A percentile compares a stretch with the other conserved stretches of the same genome.
These are phyloP conservation scores for Sericinus montela DNA, from an alignment of 2,888 invertebrate species.

Conservation along the genomic window DNA sequence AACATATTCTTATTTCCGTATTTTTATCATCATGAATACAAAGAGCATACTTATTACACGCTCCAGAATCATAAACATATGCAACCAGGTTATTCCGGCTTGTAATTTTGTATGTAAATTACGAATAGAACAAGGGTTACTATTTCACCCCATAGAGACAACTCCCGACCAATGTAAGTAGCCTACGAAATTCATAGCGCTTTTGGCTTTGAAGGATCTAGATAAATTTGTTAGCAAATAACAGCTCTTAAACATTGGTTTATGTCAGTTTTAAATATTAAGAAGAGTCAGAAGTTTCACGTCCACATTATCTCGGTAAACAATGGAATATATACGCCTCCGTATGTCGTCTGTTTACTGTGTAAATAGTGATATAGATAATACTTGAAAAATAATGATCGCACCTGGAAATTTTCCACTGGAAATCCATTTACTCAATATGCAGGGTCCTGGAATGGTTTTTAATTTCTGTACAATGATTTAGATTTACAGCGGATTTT, in stretches of 20 bases:
- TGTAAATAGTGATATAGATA: slow-evolving; percentile 17
- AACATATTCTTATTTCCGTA: slow-evolving; percentile 7
- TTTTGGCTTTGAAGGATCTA: slow-evolving; percentile 25
- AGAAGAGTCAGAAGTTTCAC: slow-evolving; percentile 35
- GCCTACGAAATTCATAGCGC: slow-evolving; percentile 25
- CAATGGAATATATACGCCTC: background rate
- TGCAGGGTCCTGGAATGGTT: background rate
- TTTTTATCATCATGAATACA: slow-evolving; percentile 23
- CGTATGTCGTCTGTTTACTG: slow-evolving; percentile 12
- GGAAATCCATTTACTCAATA: slow-evolving; percentile 10
- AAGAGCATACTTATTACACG: slow-evolving; percentile 19
- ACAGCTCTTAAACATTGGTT: slow-evolving; percentile 49
- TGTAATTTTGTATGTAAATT: slow-evolving; percentile 77
- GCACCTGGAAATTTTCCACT: slow-evolving; percentile 13
- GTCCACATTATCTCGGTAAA: slow-evolving; percentile 22
- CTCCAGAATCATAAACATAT: slow-evolving; percentile 50
- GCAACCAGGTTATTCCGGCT: slow-evolving; percentile 61
- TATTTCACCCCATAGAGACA: slow-evolving; percentile 62
- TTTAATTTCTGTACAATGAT: too few species aligned
- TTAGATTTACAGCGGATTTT: too few species aligned
- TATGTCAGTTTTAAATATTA: slow-evolving; percentile 68
- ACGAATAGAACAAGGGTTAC: slow-evolving; percentile 65
- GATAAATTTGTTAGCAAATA: slow-evolving; percentile 32
- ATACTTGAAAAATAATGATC: slow-evolving; percentile 17
- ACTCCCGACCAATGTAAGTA: slow-evolving; percentile 34